phyloP scores from a whole-genome alignment of 2,797 vertebrate species.

The Anableps anableps region DNA sequence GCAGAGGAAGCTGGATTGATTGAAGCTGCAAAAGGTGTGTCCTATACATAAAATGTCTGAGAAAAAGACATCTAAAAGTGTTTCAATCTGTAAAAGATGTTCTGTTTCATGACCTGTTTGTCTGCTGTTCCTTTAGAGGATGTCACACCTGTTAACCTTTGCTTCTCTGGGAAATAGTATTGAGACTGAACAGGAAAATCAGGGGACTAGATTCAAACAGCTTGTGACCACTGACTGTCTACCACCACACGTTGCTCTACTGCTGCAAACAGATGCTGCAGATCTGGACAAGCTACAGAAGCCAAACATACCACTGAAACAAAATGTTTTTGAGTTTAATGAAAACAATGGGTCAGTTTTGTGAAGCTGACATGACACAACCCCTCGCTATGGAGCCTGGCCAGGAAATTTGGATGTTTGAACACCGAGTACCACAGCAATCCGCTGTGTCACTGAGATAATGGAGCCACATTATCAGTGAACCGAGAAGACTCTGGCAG shows the following conservation, averaged over 20 bases:
- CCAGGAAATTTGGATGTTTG: constrained; percentile 54
- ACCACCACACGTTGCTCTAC: constrained; percentile 25
- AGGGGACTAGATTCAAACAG: constrained; percentile 17
- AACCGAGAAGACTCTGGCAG: constrained; percentile 43
- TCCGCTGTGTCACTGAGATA: constrained; percentile 59
- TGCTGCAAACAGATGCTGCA: constrained; percentile 18
- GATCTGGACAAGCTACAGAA: constrained; percentile 28
- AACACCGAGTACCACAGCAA: constrained; percentile 48
- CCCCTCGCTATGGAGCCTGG: constrained; percentile 35
- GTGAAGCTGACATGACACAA: constrained; percentile 69
- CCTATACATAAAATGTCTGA: neutral
- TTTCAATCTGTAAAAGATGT: constrained; percentile 56
- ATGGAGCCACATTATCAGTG: constrained; percentile 59
- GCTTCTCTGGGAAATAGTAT: constrained; percentile 50
- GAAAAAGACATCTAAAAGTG: neutral
- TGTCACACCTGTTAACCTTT: constrained; percentile 66
- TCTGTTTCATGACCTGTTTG: constrained; percentile 42
- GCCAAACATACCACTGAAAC: constrained; percentile 45
- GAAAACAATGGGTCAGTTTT: constrained; percentile 51
- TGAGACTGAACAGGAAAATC: constrained; percentile 25
- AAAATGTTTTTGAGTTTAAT: constrained; percentile 59
- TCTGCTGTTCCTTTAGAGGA: constrained; percentile 39
- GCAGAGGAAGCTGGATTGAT: constrained; percentile 22
- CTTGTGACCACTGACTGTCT: constrained; percentile 13
- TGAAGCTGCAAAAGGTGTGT: neutral